These are phyloP conservation scores for Camptogramma bilineatum DNA, from an alignment of 2,888 invertebrate genomes.

Conservation along the genomic window DNA sequence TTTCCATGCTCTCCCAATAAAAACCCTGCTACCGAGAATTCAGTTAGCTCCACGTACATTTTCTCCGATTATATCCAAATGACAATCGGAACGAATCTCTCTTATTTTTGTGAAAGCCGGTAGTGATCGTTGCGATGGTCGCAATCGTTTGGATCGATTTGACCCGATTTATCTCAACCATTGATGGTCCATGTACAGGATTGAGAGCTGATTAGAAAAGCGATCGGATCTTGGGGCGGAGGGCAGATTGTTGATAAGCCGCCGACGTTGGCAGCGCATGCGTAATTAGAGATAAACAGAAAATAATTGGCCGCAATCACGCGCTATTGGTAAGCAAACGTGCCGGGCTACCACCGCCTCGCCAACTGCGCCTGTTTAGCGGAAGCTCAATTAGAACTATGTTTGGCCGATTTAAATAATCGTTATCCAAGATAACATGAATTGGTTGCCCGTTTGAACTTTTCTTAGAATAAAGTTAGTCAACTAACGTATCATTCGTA, in stretches of 20 bases:
- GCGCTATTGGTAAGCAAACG: constrained; percentile 69
- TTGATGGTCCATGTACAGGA: constrained; percentile 76
- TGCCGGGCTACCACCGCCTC: constrained; percentile 54
- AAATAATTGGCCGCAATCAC: constrained; percentile 85
- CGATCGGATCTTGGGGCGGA: constrained; percentile 82
- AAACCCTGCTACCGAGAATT: constrained; percentile 57
- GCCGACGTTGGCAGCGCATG: constrained; percentile 81
- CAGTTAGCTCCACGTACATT: constrained; percentile 56
- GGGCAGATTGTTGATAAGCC: constrained; percentile 82
- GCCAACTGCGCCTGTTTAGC: constrained; percentile 50
- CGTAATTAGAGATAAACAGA: constrained; percentile 86
- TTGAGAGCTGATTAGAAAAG: constrained; percentile 78
- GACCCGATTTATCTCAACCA: constrained; percentile 61
- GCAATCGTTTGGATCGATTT: constrained; percentile 48
- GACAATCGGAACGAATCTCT: constrained; percentile 62
- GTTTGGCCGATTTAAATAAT: constrained; percentile 45
- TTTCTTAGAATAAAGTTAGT: constrained; percentile 1
- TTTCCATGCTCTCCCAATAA: constrained; percentile 58
- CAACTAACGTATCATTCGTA: neutral
- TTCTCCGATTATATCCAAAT: constrained; percentile 63
- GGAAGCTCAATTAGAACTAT: constrained; percentile 52
- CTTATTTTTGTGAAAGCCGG: constrained; percentile 59
- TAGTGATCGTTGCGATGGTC: constrained; percentile 50
- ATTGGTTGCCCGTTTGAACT: neutral
- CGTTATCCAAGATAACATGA: constrained; percentile 4